phyloP scores from a whole-genome alignment of 2,113 vertebrate genomes.

The Sialia sialis region DNA sequence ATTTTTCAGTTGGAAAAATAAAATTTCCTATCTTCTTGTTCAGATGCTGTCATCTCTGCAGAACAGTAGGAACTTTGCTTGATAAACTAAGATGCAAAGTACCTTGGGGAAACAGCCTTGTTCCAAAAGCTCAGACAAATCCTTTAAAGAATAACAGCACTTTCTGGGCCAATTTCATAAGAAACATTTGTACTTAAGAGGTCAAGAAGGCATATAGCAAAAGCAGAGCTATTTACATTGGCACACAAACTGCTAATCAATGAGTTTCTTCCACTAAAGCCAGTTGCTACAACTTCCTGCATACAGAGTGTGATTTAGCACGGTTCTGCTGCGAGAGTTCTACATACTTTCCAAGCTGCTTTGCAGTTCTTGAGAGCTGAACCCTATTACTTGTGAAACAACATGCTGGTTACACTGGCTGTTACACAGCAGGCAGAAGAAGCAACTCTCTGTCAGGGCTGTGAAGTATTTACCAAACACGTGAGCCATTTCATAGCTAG shows the following conservation, averaged over 20 bases:
- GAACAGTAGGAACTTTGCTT: neutral
- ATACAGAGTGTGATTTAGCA: neutral
- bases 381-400: neutral
- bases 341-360: neutral
- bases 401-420: neutral
- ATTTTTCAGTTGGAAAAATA: neutral
- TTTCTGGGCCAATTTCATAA: neutral
- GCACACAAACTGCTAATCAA: rapidly evolving
- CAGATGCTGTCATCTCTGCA: neutral
- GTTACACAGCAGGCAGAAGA: neutral
- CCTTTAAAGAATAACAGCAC: neutral
- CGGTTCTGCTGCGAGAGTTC: neutral
- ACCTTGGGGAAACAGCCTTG: neutral
- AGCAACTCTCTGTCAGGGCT: neutral
- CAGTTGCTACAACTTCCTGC: neutral
- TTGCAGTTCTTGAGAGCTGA: neutral
- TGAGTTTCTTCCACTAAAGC: neutral
- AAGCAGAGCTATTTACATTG: neutral
- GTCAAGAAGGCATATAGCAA: neutral
- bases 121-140: neutral
- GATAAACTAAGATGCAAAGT: neutral
- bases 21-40: neutral
- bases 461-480: neutral
- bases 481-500: neutral
- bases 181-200: neutral